Base-by-base conservation (phyloP, 2,888 invertebrate genomes). In the Dasypolia templi region DNA sequence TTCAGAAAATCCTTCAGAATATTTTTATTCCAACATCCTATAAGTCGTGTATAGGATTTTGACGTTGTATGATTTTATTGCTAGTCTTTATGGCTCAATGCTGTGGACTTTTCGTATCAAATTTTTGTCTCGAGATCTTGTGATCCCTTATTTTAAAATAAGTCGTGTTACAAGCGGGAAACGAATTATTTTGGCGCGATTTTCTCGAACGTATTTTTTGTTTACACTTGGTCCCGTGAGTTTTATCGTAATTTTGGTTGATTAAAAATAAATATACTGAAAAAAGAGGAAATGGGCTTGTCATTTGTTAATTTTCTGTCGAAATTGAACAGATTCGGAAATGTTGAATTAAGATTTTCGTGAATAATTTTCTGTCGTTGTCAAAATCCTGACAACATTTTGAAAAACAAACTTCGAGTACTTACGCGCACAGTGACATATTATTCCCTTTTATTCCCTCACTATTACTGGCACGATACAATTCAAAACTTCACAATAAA, bases 101-200 rank as follows among this genome's bases (percentile, higher is more conserved):
- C 66, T 63, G 73, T 65, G 51, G 74, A 81, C 68, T 81, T 83
- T 81, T 84, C 76, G 71, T 83, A 84, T 86, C 81, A 71, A 84
- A 86, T 84, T 86, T 77, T 71, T 77, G 76, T 64, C 66, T 83
- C 59, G 58, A 46, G 71, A 74, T 81, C 72, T 70, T 64, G 64
- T 81, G 77, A 86, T 79, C 81, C 76, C 72, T 79, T 63, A 79
- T 67, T 85, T 83, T 77, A 77, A 76, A 83, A 66, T 68, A 72
- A 64, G 17, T 75, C 26, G 29, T 63, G 51, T 77, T 72, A 76
- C 26, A 53, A 75, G 42, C 69, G 62, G 42, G 32, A 73, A 81
- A 58, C 71, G 61, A 79, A 82, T 74, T 70, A 83, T 77, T n/a
- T 58, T 19, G 39, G 5, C 26, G 17, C 26, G 67, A 74, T 55